These are phyloP conservation scores for Suillia variegata DNA, from an alignment of 2,888 invertebrate species.

Conservation along the genomic window DNA sequence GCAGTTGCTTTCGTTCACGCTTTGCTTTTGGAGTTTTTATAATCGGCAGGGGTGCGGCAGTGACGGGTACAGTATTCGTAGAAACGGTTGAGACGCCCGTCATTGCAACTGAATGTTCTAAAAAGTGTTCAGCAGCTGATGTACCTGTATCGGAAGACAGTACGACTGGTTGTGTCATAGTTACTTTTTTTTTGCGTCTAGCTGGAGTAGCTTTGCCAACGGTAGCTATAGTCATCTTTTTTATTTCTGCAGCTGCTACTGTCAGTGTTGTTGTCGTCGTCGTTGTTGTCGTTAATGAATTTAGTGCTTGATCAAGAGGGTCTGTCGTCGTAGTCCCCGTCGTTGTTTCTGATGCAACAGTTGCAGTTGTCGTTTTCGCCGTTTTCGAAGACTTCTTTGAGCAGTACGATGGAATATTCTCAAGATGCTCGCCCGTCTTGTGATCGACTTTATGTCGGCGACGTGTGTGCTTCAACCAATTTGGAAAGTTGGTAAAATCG, in stretches of 20 bases:
- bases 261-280: conserved; percentile 18
- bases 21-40: conserved; percentile 44
- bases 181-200: not conserved
- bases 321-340: not conserved
- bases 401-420: conserved; percentile 59
- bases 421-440: conserved; percentile 59
- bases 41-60: conserved; percentile 24
- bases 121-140: no score
- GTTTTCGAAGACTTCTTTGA: conserved; percentile 54
- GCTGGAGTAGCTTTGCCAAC: conserved; percentile 8
- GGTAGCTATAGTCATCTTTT: conserved; percentile 1
- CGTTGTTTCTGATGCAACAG: conserved; percentile 33
- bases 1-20: conserved; percentile 49
- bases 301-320: not conserved
- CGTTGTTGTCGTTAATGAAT: conserved; percentile 2
- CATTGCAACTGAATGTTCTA: no score
- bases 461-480: conserved; percentile 67
- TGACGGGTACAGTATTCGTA: no score
- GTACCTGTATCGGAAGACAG: no score
- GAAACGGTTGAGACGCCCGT: conserved; percentile 14
- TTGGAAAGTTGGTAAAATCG: conserved; percentile 67
- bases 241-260: not conserved
- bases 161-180: conserved; percentile 10
- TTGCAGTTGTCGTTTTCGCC: conserved; percentile 39
- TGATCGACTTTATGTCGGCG: conserved; percentile 65